A percentile compares a stretch with the other conserved stretches of the same genome.
These are phyloP conservation scores for Tadarida brasiliensis DNA, from an alignment of 2,797 vertebrate genomes.

Conservation along the genomic window DNA sequence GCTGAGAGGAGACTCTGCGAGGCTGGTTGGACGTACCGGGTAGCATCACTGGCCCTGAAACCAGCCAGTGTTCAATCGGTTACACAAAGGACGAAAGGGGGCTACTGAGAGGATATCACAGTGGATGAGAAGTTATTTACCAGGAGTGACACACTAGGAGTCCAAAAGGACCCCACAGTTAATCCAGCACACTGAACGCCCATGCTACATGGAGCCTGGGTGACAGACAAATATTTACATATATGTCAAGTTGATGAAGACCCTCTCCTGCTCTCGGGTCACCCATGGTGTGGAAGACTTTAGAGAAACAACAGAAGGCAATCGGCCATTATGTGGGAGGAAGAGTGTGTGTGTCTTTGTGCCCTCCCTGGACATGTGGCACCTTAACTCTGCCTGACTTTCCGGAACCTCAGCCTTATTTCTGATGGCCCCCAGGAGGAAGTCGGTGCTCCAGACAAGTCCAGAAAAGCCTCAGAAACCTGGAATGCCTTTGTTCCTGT, in stretches of 20 bases:
- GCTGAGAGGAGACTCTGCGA: conserved; percentile 4
- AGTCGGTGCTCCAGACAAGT: neutral
- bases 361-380: neutral
- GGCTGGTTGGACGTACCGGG: neutral
- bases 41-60: neutral
- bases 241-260: neutral
- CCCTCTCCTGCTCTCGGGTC: neutral
- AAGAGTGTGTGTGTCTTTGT: neutral
- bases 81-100: neutral
- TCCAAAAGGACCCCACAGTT: neutral
- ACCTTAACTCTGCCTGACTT: neutral
- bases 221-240: neutral
- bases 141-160: neutral
- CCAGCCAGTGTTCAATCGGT: neutral
- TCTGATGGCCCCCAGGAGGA: neutral
- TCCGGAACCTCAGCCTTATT: neutral
- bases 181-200: neutral
- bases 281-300: neutral
- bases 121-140: neutral
- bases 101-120: neutral
- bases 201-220: neutral
- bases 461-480: neutral
- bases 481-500: neutral
- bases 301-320: neutral
- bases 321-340: too few relatives aligned